These are phyloP conservation scores for Drosophila lutescens DNA, from an alignment of 2,888 invertebrate genomes.

Conservation along the genomic window DNA sequence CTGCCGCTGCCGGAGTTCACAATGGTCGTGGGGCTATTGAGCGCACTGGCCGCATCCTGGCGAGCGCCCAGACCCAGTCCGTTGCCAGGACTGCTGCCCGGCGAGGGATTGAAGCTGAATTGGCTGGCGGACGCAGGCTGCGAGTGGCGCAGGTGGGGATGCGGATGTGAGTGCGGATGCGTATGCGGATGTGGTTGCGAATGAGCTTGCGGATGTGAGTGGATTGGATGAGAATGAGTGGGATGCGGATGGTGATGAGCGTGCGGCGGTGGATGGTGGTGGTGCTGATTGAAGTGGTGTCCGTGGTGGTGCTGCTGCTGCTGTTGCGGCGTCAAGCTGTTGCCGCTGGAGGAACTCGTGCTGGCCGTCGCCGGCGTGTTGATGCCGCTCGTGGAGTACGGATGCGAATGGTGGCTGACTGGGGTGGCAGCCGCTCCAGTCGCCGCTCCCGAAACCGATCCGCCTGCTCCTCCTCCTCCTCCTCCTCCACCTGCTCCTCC, in stretches of 20 bases:
- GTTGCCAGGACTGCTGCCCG: constrained; percentile 67
- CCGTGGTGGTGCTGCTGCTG: constrained; percentile 45
- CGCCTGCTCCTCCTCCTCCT: constrained; percentile 11
- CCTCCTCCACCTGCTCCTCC: constrained; percentile 18
- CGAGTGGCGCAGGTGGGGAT: constrained; percentile 20
- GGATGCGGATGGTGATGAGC: neutral
- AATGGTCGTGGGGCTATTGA: constrained; percentile 78
- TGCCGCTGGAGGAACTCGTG: constrained; percentile 76
- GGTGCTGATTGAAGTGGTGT: constrained; percentile 18
- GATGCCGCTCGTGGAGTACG: constrained; percentile 57
- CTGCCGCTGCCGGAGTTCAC: constrained; percentile 79
- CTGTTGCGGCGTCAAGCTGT: constrained; percentile 65
- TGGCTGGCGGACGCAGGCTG: constrained; percentile 50
- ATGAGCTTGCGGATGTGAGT: neutral
- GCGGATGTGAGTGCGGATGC: neutral
- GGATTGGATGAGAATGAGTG: too few species aligned
- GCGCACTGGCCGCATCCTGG: constrained; percentile 71
- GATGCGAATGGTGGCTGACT: constrained; percentile 52
- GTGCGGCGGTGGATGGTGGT: constrained; percentile 26
- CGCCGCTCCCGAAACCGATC: neutral
- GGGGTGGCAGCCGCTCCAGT: neutral
- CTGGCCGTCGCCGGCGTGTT: constrained; percentile 72
- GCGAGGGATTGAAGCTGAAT: constrained; percentile 75
- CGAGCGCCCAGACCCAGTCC: constrained; percentile 65
- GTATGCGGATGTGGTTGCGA: constrained; percentile 1